Conservation (phyloP, 2,888 invertebrate species). For the Deroplatys truncata region DNA sequence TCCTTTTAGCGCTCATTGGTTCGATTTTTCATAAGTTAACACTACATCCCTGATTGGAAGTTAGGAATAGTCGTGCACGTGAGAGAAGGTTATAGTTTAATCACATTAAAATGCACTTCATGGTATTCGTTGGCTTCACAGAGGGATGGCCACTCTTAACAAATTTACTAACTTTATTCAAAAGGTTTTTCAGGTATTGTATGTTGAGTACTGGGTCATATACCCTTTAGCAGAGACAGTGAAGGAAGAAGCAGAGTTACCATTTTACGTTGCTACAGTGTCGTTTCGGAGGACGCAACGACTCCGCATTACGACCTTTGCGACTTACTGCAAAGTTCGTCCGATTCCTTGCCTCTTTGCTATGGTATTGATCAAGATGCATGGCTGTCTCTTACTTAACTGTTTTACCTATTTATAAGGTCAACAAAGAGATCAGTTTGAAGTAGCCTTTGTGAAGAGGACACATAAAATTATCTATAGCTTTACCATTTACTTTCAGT, state of each 20-base stretch:
- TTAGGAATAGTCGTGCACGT: too few species aligned
- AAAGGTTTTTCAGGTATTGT: background rate
- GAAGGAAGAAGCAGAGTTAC: background rate
- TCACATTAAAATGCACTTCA: too few species aligned
- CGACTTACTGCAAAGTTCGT: background rate
- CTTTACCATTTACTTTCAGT: background rate
- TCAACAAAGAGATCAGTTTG: background rate
- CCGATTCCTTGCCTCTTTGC: background rate
- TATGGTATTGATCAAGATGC: background rate
- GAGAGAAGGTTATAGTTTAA: too few species aligned
- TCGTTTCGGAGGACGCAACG: background rate
- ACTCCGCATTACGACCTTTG: background rate
- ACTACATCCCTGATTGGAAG: too few species aligned
- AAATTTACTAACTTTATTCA: too few species aligned
- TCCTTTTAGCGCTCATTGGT: too few species aligned
- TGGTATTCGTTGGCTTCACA: too few species aligned
- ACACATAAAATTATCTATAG: background rate
- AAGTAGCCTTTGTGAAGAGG: background rate
- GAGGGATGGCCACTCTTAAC: too few species aligned
- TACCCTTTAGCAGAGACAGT: background rate
- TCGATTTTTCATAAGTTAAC: too few species aligned
- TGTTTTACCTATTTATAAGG: background rate
- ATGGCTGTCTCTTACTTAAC: background rate
- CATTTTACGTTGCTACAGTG: background rate
- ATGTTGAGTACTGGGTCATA: background rate